Evolutionary conservation across 2,797 vertebrate genomes (phyloP), one percentile per base, ranked within the genome.

Genomic region (Cossypha caffra): DNA sequence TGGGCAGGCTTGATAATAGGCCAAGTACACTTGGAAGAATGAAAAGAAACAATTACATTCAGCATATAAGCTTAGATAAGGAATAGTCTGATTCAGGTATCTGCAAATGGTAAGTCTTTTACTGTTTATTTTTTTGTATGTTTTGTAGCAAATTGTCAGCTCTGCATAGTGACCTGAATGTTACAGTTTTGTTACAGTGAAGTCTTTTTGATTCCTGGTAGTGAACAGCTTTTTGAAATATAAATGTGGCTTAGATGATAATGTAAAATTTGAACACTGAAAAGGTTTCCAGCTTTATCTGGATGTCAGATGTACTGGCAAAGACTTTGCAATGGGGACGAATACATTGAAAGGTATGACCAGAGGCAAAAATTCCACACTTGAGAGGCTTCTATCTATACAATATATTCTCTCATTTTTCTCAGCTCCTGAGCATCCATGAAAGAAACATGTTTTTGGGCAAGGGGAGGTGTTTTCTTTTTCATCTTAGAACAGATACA

Each of bases 201-300:
- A 83, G 40, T 77, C 5, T 37, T 82, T 37, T 83, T 64, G 38
- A 69, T 90, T 85, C 62, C 83, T 88, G 31, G 25, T 75, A 64
- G 25, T 86, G 61, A 80, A 64, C 38, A 79, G 50, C 17, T 33
- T 94, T 93, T 90, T 88, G 72, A 95, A 94, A 80, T 23, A 62
- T 91, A 68, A 92, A 26, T 59, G 25, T 89, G 58, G 45, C 24
- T 94, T 95, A n/a, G 62, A 81, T 68, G 45, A 79, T 93, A 89
- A 90, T 40, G 21, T 31, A 93, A 38, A 89, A 79, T 45, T 62
- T 74, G 48, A 90, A n/a, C n/a, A 54, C 68, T 74, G 76, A 26
- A 93, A 91, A 94, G 7, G 19, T 90, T 92, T 96, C 81, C 63
- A 88, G 66, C 75, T 78, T 45, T 82, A 93, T 88, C 33, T 77